Conservation (phyloP, 2,113 vertebrate species). For the Fregetta grallaria region DNA sequence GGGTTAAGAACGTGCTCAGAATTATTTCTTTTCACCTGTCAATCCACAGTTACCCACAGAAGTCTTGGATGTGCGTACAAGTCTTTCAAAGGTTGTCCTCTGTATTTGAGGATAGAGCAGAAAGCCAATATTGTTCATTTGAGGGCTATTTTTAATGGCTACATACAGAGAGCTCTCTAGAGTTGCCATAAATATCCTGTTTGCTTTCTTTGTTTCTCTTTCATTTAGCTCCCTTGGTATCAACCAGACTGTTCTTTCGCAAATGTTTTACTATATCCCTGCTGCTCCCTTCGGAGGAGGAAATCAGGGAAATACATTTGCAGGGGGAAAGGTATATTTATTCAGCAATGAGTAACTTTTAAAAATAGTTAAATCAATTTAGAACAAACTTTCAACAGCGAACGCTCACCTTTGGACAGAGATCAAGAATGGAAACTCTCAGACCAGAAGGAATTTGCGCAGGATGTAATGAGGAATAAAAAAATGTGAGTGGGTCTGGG, state of each 20-base stretch:
- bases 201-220: conserved; percentile 54
- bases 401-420: conserved; percentile 28
- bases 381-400: not conserved
- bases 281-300: not conserved
- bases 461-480: conserved; percentile 34
- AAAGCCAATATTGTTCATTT: conserved; percentile 42
- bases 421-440: conserved; percentile 63
- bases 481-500: not conserved
- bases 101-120: not conserved
- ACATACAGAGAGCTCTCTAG: not conserved
- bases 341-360: conserved; percentile 24
- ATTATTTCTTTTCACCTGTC: conserved; percentile 43
- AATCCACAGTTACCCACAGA: not conserved
- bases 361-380: conserved; percentile 58
- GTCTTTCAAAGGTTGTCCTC: not conserved
- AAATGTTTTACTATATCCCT: not conserved
- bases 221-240: conserved; percentile 41
- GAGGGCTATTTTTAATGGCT: conserved; percentile 44
- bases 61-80: not conserved
- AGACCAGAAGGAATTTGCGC: conserved; percentile 48
- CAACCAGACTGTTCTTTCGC: conserved; percentile 11
- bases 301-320: conserved; percentile 2
- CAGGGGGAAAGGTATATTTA: conserved; percentile 30
- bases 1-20: not conserved
- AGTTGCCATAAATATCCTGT: conserved; percentile 58